A percentile compares a stretch with the other conserved stretches of the same genome.
These are phyloP conservation scores for Pluvianellus socialis DNA, from an alignment of 2,113 vertebrate genomes.

Conservation along the genomic window DNA sequence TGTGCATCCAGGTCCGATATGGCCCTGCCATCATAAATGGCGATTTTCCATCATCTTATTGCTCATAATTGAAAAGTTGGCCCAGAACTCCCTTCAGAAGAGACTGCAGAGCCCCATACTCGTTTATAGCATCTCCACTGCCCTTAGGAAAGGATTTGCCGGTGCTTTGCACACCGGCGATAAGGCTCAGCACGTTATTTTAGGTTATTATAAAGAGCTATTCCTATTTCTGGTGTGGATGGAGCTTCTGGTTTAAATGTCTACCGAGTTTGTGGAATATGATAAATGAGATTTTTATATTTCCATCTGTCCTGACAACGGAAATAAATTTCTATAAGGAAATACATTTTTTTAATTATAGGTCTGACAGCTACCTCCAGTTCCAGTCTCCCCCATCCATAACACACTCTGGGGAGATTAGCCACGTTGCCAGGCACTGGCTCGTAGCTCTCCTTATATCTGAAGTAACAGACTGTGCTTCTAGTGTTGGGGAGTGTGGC, in stretches of 20 bases:
- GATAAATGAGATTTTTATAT: constrained; percentile 39
- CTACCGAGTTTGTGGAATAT: neutral
- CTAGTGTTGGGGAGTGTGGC: neutral
- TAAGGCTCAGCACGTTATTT: neutral
- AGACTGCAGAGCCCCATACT: neutral
- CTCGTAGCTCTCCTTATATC: constrained; percentile 11
- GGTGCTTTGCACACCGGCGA: fast-evolving
- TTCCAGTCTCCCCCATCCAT: neutral
- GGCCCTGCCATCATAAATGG: neutral
- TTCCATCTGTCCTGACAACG: neutral
- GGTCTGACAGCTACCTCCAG: constrained; percentile 28
- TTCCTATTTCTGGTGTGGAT: neutral
- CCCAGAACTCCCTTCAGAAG: neutral
- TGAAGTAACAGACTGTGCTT: constrained; percentile 29
- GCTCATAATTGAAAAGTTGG: neutral
- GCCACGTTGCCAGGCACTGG: neutral
- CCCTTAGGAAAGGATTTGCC: neutral
- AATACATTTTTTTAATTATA: constrained; percentile 34
- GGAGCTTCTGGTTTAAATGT: neutral
- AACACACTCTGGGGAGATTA: neutral
- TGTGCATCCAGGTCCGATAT: neutral
- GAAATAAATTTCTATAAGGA: neutral
- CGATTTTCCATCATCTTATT: neutral
- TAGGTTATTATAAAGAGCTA: neutral
- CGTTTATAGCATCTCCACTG: neutral